Evolutionary conservation across 2,888 invertebrate genomes (phyloP), one percentile per base, ranked within the genome.

Genomic region (Trissolcus brochymenae): DNA sequence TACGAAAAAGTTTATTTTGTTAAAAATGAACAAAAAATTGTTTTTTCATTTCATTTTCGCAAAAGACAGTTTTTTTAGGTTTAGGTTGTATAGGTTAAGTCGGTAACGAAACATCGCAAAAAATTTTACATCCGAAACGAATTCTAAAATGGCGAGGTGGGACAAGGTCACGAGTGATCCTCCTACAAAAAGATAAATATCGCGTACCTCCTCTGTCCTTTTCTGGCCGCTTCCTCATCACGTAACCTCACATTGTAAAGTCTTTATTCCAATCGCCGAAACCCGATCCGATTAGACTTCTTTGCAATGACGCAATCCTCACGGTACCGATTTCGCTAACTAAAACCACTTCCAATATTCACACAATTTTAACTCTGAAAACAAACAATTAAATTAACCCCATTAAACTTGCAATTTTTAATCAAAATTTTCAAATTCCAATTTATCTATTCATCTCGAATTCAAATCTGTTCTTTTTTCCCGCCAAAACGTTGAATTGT

Each of bases 111-210:
- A 46, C 77, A 79, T 78, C 79, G 79, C 81, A 82, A 84, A 82
- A 84, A 82, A 76, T 62, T 81, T 14, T 4, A n/a, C 7, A 16
- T 46, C n/a, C 46, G 16, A 51, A 76, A 81, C 81, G 83, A 82
- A 83, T 82, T 78, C 76, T 83, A 86, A 87, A 80, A 87, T 87
- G 87, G 87, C 86, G 85, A 35, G 35, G 81, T n/a, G 79, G 78
- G 80, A 80, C 86, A 85, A 86, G 86, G 85, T 86, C 86, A 84
- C 82, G 81, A 82, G 81, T 81, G 81, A 78, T 80, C 81, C 80
- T 79, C 73, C 76, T 68, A 61, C 75, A 57, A 35, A 35, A 75
- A 81, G 84, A 84, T 84, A 84, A 83, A 35, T 41, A 76, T 81
- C 71, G 78, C 56, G 11, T 41, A 60, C 57, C 65, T 64, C 41